Base-by-base conservation (phyloP, 2,888 invertebrate genomes). In the Tiphia femorata region DNA sequence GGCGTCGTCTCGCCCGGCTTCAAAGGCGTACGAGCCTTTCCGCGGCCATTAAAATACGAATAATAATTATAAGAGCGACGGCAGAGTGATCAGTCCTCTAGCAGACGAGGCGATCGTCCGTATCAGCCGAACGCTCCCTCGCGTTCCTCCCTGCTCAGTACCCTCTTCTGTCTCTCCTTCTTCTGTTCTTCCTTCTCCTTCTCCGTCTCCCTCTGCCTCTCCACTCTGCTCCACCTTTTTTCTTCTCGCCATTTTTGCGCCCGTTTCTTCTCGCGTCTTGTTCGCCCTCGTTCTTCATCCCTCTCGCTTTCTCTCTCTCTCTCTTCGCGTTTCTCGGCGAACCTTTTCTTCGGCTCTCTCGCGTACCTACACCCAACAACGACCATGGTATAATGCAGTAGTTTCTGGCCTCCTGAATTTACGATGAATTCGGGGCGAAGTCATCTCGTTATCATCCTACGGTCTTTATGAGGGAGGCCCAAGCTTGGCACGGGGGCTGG, bases 51-150 rank as follows among this genome's bases (percentile, higher is more conserved):
- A 82, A 82, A 82, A 82, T 81, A 76, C 80, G 82, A 80, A 83
- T 82, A 81, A 83, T 83, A 82, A 83, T 83, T 80, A 80, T 80
- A 77, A 80, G 76, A 80, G 81, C 78, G 76, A 78, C 77, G 75
- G 78, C 75, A 71, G 73, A 81, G 79, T 83, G 82, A 82, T 82
- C 82, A 81, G 77, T 79, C 75, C 73, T 64, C 70, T 63, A 63
- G 17, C 73, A 70, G 72, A 76, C 75, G 64, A 66, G 67, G 73
- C 75, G 80, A 81, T 80, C 77, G 77, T 76, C 77, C 75, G 69
- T 79, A 75, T 73, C 79, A 78, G 76, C 63, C 70, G 56, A 64
- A 58, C 58, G 48, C 60, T 60, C 51, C 61, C 59, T 50, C 41
- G 54, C 27, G 38, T 30, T 49, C 25, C 41, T 21, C 21, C 23